Base-by-base conservation (phyloP, 2,797 vertebrate species). In the Heliangelus exortis region DNA sequence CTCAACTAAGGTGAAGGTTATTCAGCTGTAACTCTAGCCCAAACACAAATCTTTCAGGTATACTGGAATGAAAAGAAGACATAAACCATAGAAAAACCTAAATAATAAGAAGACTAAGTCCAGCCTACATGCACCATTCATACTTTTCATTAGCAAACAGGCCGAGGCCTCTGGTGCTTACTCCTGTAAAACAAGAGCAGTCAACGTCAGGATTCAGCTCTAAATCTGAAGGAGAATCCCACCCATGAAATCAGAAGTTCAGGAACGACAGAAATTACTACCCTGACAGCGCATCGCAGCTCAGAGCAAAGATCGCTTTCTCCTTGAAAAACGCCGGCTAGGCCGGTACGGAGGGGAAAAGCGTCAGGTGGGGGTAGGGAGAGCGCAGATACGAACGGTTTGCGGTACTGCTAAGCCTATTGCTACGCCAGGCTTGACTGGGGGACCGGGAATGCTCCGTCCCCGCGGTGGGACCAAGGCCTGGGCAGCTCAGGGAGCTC, bases 151-250 rank as follows among this genome's bases (percentile, higher is more conserved):
- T 4, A 41, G 10, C 5, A 55, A 59, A 22, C 0, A 0, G 8
- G n/a, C 6, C 2, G 2, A 20, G 16, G 19, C 12, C 4, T 43
- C 31, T 26, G 36, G 28, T 0, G 1, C 10, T 19, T 19, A n/a
- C 2, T 26, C 23, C 9, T 29, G 11, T 14, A 57, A 58, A 33
- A 8, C 9, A 41, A 11, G 1, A 15, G 18, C 15, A 26, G 15
- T 0, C 21, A 26, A 1, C 0, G 10, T 2, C 59, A 17, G 10
- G 43, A 16, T 8, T 36, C 12, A 11, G 16, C 5, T 28, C 39
- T 41, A 12, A 39, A 39, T 39, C 39, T 11, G 36, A 36, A 36
- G 39, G 39, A 41, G 39, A 41, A 6, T 41, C 39, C 13, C 1
- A 39, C 15, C 5, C 12, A 5, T 2, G 34, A n/a, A 8, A 51